Conservation (phyloP, 2,797 vertebrate genomes). For the Zonotrichia albicollis region DNA sequence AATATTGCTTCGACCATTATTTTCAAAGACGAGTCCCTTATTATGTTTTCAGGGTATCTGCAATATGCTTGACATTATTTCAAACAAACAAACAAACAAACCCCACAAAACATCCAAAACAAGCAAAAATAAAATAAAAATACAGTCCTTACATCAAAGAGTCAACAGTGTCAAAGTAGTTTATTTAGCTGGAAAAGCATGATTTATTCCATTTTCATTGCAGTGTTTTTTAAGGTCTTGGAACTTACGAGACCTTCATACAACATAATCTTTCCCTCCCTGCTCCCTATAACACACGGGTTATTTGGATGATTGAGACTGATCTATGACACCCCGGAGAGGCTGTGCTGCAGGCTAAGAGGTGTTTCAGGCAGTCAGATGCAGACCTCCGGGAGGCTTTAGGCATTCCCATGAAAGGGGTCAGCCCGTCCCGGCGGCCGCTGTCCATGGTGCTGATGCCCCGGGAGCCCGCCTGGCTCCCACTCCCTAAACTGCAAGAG, state of each 20-base stretch:
- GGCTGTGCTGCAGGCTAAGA: neutral
- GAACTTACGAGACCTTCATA: neutral
- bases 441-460: slow-evolving; percentile 65
- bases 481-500: accelerated
- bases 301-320: neutral
- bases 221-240: neutral
- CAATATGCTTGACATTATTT: neutral
- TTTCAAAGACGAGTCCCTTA: neutral
- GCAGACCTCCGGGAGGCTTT: neutral
- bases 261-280: neutral
- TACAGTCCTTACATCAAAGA: neutral
- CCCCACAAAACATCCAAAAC: neutral
- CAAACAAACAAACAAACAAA: neutral
- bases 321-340: neutral
- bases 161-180: neutral
- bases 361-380: too few relatives aligned
- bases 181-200: neutral
- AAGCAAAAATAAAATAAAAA: neutral
- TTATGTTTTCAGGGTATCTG: neutral
- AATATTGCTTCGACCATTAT: neutral
- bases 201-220: neutral
- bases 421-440: accelerated
- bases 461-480: accelerated
- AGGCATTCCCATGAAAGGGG: accelerated
- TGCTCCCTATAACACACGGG: neutral